Evolutionary conservation across 2,888 invertebrate species (phyloP), one percentile per base, ranked within the genome.

Genomic region (Beris chalybata): DNA sequence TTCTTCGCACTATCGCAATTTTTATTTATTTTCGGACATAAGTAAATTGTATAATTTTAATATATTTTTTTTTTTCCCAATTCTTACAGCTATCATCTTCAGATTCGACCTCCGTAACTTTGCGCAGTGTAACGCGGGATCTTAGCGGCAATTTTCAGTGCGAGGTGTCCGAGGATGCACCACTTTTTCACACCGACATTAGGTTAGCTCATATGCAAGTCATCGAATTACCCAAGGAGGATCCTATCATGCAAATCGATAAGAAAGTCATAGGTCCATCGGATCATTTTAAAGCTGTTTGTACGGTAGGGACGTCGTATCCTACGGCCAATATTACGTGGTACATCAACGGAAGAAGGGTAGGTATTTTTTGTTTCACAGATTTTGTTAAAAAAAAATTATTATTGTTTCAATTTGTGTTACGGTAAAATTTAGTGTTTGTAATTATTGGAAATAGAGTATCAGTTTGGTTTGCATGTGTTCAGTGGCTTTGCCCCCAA

Each of bases 151-250:
- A 79, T 75, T 85, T 83, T 75, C 84, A 84, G 74, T 85, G 85
- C 71, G 85, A 85, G 77, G 85, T 85, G 48, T 84, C 84, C n/a
- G 85, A 84, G 69, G 85, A 85, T 77, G 84, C 83, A 44, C 85
- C 85, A 6, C 79, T 83, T 56, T 85, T 85, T 71, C 85, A 85
- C 72, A 85, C 85, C 13, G 84, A 84, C 69, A 84, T 84, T 70
- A 81, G 83, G 47, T 77, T 82, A 9, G 82, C 84, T 44, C 78
- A 82, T 72, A 81, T 85, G 81, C 83, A 84, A 74, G 84, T 85
- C 70, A 83, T 84, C 74, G 85, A 84, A 74, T 75, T 84, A 71
- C 84, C 84, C 38, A 82, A 83, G 65, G 82, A 83, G 67, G 83
- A 82, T 55, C 84, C 84, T 15, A 79, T 82, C 22, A 77, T 85